A percentile compares a stretch with the other conserved stretches of the same genome.
These are phyloP conservation scores for Eudasyphora cyanicolor DNA, from an alignment of 2,888 invertebrate genomes.

Conservation along the genomic window DNA sequence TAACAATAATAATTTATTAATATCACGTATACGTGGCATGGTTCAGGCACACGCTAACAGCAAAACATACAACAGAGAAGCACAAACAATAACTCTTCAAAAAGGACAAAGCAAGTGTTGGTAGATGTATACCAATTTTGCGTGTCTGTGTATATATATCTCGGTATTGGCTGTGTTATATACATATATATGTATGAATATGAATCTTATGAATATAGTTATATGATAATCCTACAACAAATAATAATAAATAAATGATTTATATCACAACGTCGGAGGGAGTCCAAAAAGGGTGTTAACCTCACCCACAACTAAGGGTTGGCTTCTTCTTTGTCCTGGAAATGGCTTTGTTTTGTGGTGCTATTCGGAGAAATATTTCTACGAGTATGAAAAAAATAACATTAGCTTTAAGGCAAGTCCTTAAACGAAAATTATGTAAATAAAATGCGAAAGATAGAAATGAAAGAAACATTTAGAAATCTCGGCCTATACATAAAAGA, in stretches of 20 bases:
- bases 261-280: neutral
- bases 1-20: constrained; percentile 44
- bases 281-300: neutral
- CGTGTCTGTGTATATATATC: neutral
- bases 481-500: neutral
- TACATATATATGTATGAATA: neutral
- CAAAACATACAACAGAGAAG: neutral
- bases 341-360: too few relatives aligned
- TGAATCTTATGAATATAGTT: constrained; percentile 19
- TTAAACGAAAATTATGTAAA: constrained; percentile 31
- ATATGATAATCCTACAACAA: constrained; percentile 1
- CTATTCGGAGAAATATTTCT: neutral
- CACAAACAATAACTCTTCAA: too few relatives aligned
- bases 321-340: neutral
- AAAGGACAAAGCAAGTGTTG: neutral
- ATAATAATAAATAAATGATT: constrained; percentile 15
- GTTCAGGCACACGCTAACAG: neutral
- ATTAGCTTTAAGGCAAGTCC: constrained; percentile 16
- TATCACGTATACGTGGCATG: constrained; percentile 47
- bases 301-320: neutral
- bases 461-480: neutral
- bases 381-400: too few relatives aligned
- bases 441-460: neutral
- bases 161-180: too few relatives aligned
- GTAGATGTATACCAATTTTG: neutral